Conservation (phyloP, 2,888 invertebrate species). For the Pristionchus entomophagus region DNA sequence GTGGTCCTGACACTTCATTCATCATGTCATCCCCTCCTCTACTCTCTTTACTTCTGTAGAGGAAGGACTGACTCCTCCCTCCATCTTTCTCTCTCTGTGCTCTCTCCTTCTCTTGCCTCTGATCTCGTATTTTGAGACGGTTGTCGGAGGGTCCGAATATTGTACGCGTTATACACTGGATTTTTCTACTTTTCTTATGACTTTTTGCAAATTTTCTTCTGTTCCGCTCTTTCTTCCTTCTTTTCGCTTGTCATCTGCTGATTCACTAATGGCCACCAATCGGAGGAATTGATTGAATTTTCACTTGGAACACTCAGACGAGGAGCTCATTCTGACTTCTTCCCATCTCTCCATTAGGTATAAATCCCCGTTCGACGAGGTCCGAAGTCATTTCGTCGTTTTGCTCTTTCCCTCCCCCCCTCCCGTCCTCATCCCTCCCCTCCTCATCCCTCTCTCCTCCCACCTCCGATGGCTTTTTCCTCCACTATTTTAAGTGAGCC, state of each 20-base stretch:
- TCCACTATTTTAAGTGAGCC: constrained; percentile 32
- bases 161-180: too few species aligned
- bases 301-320: neutral
- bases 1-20: constrained; percentile 43
- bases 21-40: neutral
- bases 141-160: too few species aligned
- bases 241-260: neutral
- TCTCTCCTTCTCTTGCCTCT: neutral
- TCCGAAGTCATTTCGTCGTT: constrained; percentile 12
- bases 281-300: constrained; percentile 9
- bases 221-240: neutral
- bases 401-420: neutral
- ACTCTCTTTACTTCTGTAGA: neutral
- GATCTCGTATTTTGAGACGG: neutral
- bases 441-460: neutral
- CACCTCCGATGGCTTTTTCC: constrained; percentile 11
- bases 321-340: neutral
- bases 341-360: constrained; percentile 5
- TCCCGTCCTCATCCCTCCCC: neutral
- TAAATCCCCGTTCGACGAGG: constrained; percentile 20
- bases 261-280: neutral
- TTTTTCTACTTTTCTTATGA: neutral
- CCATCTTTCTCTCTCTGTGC: neutral
- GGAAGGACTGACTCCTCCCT: constrained; percentile 4
- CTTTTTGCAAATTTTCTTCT: neutral